phyloP scores from a whole-genome alignment of 2,113 vertebrate genomes.

The Sylvietta virens region DNA sequence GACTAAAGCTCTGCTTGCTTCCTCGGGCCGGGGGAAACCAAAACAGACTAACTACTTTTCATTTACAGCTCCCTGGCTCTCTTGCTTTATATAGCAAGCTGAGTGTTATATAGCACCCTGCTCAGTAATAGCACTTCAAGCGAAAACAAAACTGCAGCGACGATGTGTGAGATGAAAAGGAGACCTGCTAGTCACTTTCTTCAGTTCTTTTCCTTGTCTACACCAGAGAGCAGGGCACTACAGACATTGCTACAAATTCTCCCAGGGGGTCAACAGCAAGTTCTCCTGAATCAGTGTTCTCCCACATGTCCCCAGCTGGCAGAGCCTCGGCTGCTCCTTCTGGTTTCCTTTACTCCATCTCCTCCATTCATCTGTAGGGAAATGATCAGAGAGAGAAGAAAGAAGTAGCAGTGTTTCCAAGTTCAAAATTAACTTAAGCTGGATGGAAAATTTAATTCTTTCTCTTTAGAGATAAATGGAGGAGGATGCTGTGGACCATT shows the following conservation, averaged over 20 bases:
- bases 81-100: background rate
- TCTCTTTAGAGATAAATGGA: background rate
- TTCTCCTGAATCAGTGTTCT: background rate
- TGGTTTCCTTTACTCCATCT: background rate
- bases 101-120: background rate
- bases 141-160: slow-evolving; percentile 4
- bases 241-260: background rate
- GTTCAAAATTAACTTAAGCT: slow-evolving; percentile 39
- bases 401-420: background rate
- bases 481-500: background rate
- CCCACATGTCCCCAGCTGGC: background rate
- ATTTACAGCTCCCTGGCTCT: background rate
- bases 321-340: background rate
- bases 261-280: background rate
- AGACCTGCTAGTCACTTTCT: background rate
- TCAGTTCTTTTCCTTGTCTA: background rate
- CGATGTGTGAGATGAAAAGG: background rate
- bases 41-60: background rate
- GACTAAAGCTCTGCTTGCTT: background rate
- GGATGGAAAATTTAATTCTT: slow-evolving; percentile 23
- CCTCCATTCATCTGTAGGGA: background rate
- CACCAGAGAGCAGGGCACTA: background rate
- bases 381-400: slow-evolving; percentile 6
- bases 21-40: background rate
- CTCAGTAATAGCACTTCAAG: background rate